Evolutionary conservation across 2,888 invertebrate genomes (phyloP), one percentile per base, ranked within the genome.

Genomic region (Diaphora mendica): DNA sequence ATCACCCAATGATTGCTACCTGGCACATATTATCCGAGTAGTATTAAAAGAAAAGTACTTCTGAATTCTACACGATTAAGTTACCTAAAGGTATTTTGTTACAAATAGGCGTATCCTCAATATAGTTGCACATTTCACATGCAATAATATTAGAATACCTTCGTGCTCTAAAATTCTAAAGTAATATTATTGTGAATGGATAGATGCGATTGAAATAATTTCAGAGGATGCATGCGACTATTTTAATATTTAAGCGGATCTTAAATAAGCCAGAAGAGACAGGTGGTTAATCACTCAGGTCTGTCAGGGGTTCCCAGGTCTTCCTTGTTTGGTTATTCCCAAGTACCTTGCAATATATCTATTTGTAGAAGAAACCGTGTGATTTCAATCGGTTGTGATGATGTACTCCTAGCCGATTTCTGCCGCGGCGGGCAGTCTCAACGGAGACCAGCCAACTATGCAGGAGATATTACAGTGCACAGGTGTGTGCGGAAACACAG

Each of bases 71-170:
- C 23, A 51, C n/a, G n/a, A 11, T 55, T 20, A 55, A 55, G 11
- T 55, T 55, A 55, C 51, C 51, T 55, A 8, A 55, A 55, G 51
- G 51, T 55, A 55, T 23, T 23, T 55, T 55, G n/a, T 55, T 55
- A n/a, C 23, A 23, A 55, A 55, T 55, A n/a, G n/a, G n/a, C 67
- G 44, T 55, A 55, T 35, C 15, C 48, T 51, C 51, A 35, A 68
- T 48, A 51, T 48, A 68, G 44, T 67, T 68, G 68, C 48, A 68
- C 51, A 68, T 68, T 33, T 23, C 33, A 48, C 33, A 68, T 30
- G 26, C 44, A 66, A 67, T 44, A 42, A 42, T 30, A 67, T 42
- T 67, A 67, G 59, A 59, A 67, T 20, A 66, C 15, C 17, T 9
- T 66, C 26, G 26, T 26, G 59, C 15, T 26, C 59, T 26, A 26